Evolutionary conservation across 1,140 invertebrate genomes (phyloP), one percentile per base, ranked within the genome.

Genomic region (Elymnias hypermnestra): DNA sequence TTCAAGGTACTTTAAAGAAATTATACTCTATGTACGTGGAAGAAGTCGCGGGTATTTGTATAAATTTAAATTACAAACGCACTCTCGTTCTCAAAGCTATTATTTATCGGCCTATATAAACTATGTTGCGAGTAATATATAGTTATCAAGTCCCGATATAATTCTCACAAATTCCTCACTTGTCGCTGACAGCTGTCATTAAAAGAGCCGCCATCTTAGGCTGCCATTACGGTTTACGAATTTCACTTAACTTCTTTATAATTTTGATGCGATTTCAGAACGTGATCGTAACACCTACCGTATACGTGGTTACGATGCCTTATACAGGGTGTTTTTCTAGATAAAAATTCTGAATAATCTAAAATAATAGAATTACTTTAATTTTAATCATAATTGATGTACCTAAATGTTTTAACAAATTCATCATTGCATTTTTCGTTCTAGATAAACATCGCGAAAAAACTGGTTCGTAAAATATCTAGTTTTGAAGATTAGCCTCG

Each of bases 161-260:
- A 65, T 65, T 69, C 56, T 33, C 73, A 64, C 73, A 70, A 76
- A 74, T 81, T 73, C 59, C 37, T 49, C 46, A 38, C 39, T 52
- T 40, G 54, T 50, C 52, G 49, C 63, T 81, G 72, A 78, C 74
- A 72, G 72, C 77, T 72, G 72, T 82, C 71, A 78, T 78, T 78
- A 77, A 57, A 56, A 47, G n/a, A 17, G 53, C 59, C 57, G 64
- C 33, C 33, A 36, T 36, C 33, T 36, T 36, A 12, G 33, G 50
- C 59, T 55, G 64, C 53, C 60, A 68, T 78, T 64, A 71, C 55
- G 60, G 45, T 39, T 46, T 46, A 57, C 57, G 61, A 69, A 75
- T 72, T 81, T 82, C 75, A 82, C 75, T 82, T 79, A 82, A 69
- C 61, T 72, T 56, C 66, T 70, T 82, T 75, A 78, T 82, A 79